Evolutionary conservation across 2,888 invertebrate genomes (phyloP).

Genomic region (Nymphalis c-album): DNA sequence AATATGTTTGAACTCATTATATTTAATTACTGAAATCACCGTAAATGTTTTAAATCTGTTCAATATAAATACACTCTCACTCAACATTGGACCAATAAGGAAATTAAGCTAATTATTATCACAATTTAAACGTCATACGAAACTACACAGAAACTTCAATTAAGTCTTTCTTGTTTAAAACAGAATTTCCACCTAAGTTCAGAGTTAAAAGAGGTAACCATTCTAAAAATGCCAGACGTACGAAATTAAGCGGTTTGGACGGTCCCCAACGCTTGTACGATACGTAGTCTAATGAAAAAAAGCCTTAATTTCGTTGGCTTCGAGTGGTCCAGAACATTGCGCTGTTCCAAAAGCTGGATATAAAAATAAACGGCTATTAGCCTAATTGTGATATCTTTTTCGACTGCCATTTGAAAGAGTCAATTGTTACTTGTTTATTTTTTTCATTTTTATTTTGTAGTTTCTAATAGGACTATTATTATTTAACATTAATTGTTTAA

Average conservation of each 20-base stretch:
- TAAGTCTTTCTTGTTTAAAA: constrained; percentile 18
- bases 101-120: neutral
- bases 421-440: neutral
- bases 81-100: no score
- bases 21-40: no score
- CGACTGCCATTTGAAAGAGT: neutral
- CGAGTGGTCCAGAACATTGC: constrained; percentile 6
- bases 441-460: neutral
- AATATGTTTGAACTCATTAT: no score
- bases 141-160: neutral
- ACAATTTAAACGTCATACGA: neutral
- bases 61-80: no score
- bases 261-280: constrained; percentile 35
- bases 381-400: constrained; percentile 6
- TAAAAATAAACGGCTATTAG: constrained; percentile 8
- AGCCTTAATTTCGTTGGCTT: constrained; percentile 24
- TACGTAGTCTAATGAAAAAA: constrained; percentile 18
- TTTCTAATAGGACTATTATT: neutral
- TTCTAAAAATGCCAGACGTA: constrained; percentile 23
- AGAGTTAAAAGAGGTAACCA: constrained; percentile 22
- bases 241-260: constrained; percentile 44
- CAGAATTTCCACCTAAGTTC: constrained; percentile 17
- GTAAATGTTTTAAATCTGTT: no score
- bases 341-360: constrained; percentile 4
- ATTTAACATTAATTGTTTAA: no score